Evolutionary conservation across 2,113 vertebrate species (phyloP).

Genomic region (Microcebus tavaratra): DNA sequence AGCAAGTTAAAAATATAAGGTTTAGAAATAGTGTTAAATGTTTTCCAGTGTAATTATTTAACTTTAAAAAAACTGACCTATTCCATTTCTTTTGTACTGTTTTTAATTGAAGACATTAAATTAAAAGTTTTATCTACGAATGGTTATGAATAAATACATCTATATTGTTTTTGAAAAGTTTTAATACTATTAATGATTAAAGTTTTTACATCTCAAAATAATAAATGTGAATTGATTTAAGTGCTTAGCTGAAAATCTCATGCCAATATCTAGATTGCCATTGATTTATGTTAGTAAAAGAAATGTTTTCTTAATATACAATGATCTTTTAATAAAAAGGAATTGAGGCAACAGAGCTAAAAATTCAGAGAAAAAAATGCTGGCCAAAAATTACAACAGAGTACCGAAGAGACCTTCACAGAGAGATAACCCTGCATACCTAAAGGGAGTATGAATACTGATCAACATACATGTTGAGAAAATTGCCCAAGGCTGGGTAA

Average conservation of each 20-base stretch:
- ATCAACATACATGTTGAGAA: not conserved
- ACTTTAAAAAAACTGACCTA: not conserved
- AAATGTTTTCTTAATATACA: not conserved
- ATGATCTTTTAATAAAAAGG: not conserved
- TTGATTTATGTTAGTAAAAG: not conserved
- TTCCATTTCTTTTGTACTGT: not conserved
- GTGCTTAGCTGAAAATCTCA: not conserved
- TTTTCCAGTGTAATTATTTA: slow-evolving; percentile 23
- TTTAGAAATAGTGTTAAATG: slow-evolving; percentile 38
- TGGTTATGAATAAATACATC: not conserved
- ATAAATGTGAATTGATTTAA: not conserved
- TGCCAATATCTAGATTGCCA: not conserved
- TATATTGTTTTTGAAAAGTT: not conserved
- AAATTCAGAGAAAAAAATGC: not conserved
- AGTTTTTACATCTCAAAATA: not conserved
- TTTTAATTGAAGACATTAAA: not conserved
- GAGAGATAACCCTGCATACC: not conserved
- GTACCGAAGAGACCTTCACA: not conserved
- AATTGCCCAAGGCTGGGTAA: not conserved
- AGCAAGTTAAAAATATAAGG: slow-evolving; percentile 40
- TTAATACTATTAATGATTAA: not conserved
- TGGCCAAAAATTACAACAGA: not conserved
- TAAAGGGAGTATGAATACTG: not conserved
- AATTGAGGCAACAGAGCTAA: not conserved
- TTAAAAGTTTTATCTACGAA: not conserved